Evolutionary conservation across 2,888 invertebrate genomes (phyloP).

Genomic region (Leuctra nigra): DNA sequence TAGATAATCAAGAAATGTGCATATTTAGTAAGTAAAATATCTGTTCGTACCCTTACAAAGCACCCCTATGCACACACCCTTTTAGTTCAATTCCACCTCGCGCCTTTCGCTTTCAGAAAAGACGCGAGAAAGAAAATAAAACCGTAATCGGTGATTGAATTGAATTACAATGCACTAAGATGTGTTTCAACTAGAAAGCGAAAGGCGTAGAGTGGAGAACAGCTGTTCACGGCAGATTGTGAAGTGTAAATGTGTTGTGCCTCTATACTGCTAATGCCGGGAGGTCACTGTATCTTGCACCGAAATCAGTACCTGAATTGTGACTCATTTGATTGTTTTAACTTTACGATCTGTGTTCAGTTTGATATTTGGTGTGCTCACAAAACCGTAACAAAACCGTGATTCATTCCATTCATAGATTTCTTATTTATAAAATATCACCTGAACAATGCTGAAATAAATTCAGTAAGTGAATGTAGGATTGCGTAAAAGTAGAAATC

Average conservation of each 20-base stretch:
- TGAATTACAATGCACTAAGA: neutral
- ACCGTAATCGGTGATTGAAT: neutral
- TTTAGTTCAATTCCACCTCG: neutral
- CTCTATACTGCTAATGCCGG: neutral
- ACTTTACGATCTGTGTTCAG: no score
- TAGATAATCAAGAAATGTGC: slow-evolving; percentile 9
- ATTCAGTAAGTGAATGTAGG: no score
- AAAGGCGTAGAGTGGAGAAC: neutral
- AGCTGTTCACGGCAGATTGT: neutral
- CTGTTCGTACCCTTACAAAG: neutral
- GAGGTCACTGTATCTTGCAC: slow-evolving; percentile 13
- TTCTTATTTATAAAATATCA: no score
- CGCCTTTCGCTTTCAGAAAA: slow-evolving; percentile 10
- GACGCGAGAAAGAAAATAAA: neutral
- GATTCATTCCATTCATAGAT: no score
- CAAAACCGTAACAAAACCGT: no score
- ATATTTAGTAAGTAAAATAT: neutral
- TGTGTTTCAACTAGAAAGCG: neutral
- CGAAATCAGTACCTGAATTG: no score
- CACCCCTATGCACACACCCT: neutral
- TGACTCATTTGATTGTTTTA: no score
- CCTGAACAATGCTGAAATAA: no score
- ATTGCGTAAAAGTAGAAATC: no score
- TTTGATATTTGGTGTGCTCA: neutral
- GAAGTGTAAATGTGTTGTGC: neutral